These are phyloP conservation scores for Nothoprocta perdicaria DNA, from an alignment of 2,113 vertebrate genomes.

Conservation along the genomic window DNA sequence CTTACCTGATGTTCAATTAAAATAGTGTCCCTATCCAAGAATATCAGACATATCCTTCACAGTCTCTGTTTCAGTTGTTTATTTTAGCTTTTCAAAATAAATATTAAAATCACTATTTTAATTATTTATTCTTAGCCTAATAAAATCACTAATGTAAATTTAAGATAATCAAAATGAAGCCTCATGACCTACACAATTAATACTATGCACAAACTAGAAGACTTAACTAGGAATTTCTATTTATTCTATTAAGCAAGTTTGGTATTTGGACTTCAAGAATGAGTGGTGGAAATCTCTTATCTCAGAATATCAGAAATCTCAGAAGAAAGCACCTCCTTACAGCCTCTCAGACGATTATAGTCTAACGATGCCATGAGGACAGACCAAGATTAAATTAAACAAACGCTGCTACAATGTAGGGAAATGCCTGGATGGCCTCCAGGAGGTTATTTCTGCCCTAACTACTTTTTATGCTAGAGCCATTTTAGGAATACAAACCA, in stretches of 20 bases:
- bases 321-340: neutral
- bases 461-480: neutral
- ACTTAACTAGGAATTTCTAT: neutral
- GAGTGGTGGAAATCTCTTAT: neutral
- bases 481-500: constrained; percentile 43
- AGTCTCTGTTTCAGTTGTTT: too few species aligned
- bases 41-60: constrained; percentile 9
- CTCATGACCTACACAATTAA: neutral
- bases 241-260: neutral
- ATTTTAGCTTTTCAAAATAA: neutral
- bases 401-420: neutral
- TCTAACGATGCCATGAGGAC: neutral
- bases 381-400: constrained; percentile 28
- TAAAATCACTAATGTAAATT: constrained; percentile 13
- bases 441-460: constrained; percentile 24
- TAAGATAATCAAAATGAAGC: constrained; percentile 10
- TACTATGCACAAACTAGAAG: neutral
- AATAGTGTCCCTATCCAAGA: constrained; percentile 21
- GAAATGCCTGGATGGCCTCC: constrained; percentile 37
- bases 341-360: neutral
- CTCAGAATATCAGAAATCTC: neutral
- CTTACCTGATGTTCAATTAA: neutral
- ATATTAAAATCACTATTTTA: neutral
- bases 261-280: neutral
- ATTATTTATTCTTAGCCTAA: neutral